Percentiles rank a stretch among this genome's conserved stretches.
Conservation (phyloP, 2,888 invertebrate species). For the Drymonia ruficornis region DNA sequence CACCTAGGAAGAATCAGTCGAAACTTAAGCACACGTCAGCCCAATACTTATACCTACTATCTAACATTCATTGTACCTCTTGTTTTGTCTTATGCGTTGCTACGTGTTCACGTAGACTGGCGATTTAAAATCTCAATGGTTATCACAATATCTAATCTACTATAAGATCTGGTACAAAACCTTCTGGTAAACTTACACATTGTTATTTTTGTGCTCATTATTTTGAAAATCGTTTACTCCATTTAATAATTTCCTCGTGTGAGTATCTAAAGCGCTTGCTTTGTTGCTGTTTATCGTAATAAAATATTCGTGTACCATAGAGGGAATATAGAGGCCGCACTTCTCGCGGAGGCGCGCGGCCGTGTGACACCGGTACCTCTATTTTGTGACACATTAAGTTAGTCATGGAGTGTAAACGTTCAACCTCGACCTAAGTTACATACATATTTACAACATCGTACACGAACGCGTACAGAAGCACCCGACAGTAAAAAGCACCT, state of each 20-base stretch:
- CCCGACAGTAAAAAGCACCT: slow-evolving; percentile 84
- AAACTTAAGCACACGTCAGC: slow-evolving; percentile 70
- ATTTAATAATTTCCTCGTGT: slow-evolving; percentile 42
- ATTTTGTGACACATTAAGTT: slow-evolving; percentile 68
- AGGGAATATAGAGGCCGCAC: slow-evolving; percentile 16
- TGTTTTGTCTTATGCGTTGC: slow-evolving; percentile 69
- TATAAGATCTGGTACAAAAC: slow-evolving; percentile 80
- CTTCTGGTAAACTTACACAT: slow-evolving; percentile 73
- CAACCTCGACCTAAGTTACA: slow-evolving; percentile 68
- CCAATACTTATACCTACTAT: slow-evolving; percentile 61
- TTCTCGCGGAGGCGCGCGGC: slow-evolving; percentile 17
- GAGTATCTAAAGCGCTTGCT: slow-evolving; percentile 43
- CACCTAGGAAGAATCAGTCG: slow-evolving; percentile 62
- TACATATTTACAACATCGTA: slow-evolving; percentile 80
- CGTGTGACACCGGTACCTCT: slow-evolving; percentile 26
- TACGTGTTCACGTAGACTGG: slow-evolving; percentile 59
- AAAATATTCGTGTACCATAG: slow-evolving; percentile 35
- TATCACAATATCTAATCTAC: slow-evolving; percentile 83
- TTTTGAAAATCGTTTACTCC: slow-evolving; percentile 45
- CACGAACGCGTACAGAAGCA: slow-evolving; percentile 81
- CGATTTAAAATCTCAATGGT: slow-evolving; percentile 80
- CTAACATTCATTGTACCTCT: slow-evolving; percentile 81
- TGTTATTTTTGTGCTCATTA: slow-evolving; percentile 78
- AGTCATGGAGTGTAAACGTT: slow-evolving; percentile 71
- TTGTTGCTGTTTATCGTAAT: slow-evolving; percentile 38